Evolutionary conservation across 30 jellyfish, hydroid and myxozoan genomes (phyloP).

Genomic region (Catostylus mosaicus): DNA sequence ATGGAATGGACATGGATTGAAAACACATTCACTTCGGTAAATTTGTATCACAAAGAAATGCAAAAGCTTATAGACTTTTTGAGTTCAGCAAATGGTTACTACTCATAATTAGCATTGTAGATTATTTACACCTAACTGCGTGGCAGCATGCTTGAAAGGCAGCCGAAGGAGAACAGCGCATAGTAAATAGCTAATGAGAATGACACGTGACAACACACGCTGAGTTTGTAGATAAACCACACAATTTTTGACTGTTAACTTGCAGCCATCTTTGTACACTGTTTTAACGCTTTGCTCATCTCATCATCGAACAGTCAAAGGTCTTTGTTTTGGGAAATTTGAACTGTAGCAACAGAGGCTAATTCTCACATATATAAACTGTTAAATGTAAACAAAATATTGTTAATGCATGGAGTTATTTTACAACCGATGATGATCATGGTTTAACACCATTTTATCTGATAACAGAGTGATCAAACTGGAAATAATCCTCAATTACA

Average conservation of each 20-base stretch:
- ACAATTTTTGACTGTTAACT: neutral
- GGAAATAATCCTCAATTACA: no score
- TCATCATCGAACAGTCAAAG: no score
- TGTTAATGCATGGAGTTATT: no score
- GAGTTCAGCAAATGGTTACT: conserved; percentile 29
- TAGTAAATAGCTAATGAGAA: neutral
- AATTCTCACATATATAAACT: no score
- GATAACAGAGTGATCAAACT: no score
- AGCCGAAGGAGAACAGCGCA: conserved; percentile 44
- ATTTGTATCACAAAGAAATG: conserved; percentile 52
- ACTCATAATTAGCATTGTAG: conserved; percentile 16
- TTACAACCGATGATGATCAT: no score
- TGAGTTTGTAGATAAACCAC: conserved; percentile 1
- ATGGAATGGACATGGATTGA: conserved; percentile 35
- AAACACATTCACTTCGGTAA: conserved; percentile 54
- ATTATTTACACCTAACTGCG: conserved; percentile 25
- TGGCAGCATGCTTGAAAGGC: conserved; percentile 7
- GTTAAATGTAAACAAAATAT: no score
- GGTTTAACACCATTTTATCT: no score
- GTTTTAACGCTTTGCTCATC: no score
- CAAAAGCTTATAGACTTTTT: conserved; percentile 51
- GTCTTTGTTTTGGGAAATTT: no score
- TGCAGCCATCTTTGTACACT: no score
- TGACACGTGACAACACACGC: neutral
- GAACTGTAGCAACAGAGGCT: no score